phyloP scores from a whole-genome alignment of 2,888 invertebrate genomes.

The Amphipoea lucens region DNA sequence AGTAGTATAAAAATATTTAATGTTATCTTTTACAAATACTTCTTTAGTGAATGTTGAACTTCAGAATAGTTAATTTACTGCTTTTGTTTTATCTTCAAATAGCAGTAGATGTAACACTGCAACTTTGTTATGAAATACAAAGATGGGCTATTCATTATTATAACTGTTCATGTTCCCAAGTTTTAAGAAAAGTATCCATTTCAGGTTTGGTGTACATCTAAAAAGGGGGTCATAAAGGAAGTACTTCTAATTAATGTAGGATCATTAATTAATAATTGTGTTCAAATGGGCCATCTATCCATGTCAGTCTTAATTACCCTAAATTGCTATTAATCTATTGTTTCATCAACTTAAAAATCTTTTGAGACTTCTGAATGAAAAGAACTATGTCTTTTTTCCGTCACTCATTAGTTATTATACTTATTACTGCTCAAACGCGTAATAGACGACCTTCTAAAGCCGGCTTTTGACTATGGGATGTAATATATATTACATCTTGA shows the following conservation, averaged over 20 bases:
- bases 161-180: not conserved
- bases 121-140: not conserved
- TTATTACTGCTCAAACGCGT: slow-evolving; percentile 4
- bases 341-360: not conserved
- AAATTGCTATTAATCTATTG: slow-evolving; percentile 33
- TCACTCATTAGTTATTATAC: not conserved
- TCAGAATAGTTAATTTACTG: not conserved
- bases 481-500: too few species aligned
- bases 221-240: not conserved
- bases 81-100: slow-evolving; percentile 6
- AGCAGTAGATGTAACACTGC: not conserved
- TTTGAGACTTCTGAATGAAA: not conserved
- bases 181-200: not conserved
- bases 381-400: not conserved
- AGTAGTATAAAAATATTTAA: slow-evolving; percentile 24
- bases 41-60: slow-evolving; percentile 25
- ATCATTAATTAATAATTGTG: slow-evolving; percentile 12
- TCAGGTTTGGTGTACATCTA: not conserved
- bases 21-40: slow-evolving; percentile 40
- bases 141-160: not conserved
- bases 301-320: not conserved
- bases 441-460: slow-evolving; percentile 55
- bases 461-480: too few species aligned
- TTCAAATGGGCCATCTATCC: slow-evolving; percentile 16
- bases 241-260: not conserved